Base-by-base conservation (phyloP, 2,797 vertebrate species). In the Petrocephalus schoutedeni region DNA sequence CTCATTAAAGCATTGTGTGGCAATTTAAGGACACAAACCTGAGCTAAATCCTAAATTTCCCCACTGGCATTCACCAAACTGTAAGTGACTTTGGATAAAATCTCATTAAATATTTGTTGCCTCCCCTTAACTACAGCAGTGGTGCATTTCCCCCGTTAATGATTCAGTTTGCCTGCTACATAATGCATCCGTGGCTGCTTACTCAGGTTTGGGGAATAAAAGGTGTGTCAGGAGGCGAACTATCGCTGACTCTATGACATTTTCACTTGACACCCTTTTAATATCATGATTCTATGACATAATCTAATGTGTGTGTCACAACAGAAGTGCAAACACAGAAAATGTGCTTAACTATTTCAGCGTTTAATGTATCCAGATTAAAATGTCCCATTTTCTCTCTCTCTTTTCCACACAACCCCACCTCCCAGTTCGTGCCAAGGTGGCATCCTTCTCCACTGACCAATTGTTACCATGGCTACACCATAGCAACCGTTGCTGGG, bases 401-500 rank as follows among this genome's bases (percentile, higher is more conserved):
- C 67, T 74, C 14, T 71, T 32, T 16, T 36, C 23, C 64, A 71
- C 64, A 71, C 84, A 28, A 58, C 61, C 71, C 83, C 58, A 53
- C 71, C 49, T 58, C n/a, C 36, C 56, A 74, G 64, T 71, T 86
- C 57, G 77, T 87, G 71, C 64, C 89, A 87, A 59, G 87, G 56
- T 89, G 86, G 84, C 89, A 89, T 92, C 87, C 83, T 61, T 89
- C 87, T 83, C 88, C 89, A 80, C 91, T 87, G 90, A 86, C 89
- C 85, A 36, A 88, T 61, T 51, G 90, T 95, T 90, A 57, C 93
- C 91, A 94, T 53, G 90, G 90, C 88, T 92, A 95, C 94, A 86
- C 90, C 92, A 92, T 92, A 91, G 93, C 90, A 94, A 94, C 94
- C 94, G 93, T 93, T 95, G 93, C 91, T 91, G 89, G 89, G 90